Base-by-base conservation (phyloP, 2,797 vertebrate species). In the Pogoniulus pusillus region DNA sequence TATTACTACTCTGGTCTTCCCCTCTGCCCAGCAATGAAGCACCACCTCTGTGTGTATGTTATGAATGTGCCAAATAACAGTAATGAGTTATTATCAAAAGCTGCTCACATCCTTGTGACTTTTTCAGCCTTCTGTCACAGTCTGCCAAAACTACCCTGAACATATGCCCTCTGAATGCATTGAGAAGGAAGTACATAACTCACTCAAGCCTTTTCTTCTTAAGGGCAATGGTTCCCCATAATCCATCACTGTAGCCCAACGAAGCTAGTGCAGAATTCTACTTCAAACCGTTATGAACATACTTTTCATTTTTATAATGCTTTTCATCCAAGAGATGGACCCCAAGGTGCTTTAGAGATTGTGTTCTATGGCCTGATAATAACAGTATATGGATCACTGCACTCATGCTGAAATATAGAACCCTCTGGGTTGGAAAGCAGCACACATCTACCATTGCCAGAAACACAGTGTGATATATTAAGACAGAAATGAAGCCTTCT, bases 311-410 rank as follows among this genome's bases (percentile, higher is more conserved):
- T 95, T 85, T 84, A 81, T 89, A 92, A 96, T 91, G 85, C 64
- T 49, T 82, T 94, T 94, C 87, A 71, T 93, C 72, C 71, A 82
- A 66, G 82, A 92, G 89, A 91, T 83, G 83, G 89, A 71, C 91
- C 93, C 82, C 85, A 86, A 70, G 82, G 96, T 94, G 68, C 79
- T 94, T 94, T 85, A 78, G 72, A 94, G 84, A 95, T 85, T 80
- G 68, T 0, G 0, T 70, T 68, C 82, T 66, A 35, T 63, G 77
- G 77, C 91, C 74, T 87, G 94, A 96, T 95, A 95, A 93, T 90
- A 96, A 81, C 80, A 89, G 86, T 82, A 43, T 82, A 94, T 77
- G 93, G 95, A 96, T 96, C 95, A 94, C 89, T 59, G 86, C 91
- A 79, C 86, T 90, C 71, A 20, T 3, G 4, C 60, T 94, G 93